Evolutionary conservation across 2,888 invertebrate species (phyloP), one percentile per base, ranked within the genome.

Genomic region (Omphaloscelis lunosa): DNA sequence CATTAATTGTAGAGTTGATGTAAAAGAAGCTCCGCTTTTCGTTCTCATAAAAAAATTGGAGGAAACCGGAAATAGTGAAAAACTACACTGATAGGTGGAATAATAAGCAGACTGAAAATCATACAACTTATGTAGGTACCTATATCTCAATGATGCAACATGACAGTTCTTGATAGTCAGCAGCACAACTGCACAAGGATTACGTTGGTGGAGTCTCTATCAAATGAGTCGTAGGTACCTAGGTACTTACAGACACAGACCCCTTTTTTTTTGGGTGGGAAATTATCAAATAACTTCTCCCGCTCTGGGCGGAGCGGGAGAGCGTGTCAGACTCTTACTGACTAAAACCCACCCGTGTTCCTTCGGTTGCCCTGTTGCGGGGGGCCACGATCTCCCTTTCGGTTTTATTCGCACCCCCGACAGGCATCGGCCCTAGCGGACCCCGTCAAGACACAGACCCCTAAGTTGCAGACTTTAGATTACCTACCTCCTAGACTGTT

Each of bases 401-500:
- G n/a, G n/a, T n/a, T n/a, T n/a, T n/a, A n/a, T n/a, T n/a, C n/a
- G n/a, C n/a, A n/a, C n/a, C n/a, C n/a, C n/a, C n/a, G n/a, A n/a
- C n/a, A n/a, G n/a, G n/a, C n/a, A n/a, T n/a, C n/a, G n/a, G n/a
- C n/a, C n/a, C n/a, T n/a, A n/a, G n/a, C n/a, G n/a, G n/a, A n/a
- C n/a, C n/a, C n/a, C n/a, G n/a, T n/a, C n/a, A n/a, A n/a, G 12
- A 12, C 56, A 56, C 12, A 56, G 56, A 5, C 56, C 56, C n/a
- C 3, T 51, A n/a, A 56, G 56, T 56, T n/a, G 12, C 56, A 56
- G n/a, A 56, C 8, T 56, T n/a, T 56, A n/a, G n/a, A 56, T 56
- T 56, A 56, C n/a, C n/a, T 56, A 56, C n/a, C n/a, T 56, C n/a
- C n/a, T n/a, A n/a, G n/a, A 56, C 56, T 56, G 20, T 56, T 56